Evolutionary conservation across 2,888 invertebrate genomes (phyloP).

Genomic region (Sarcophaga variegata): DNA sequence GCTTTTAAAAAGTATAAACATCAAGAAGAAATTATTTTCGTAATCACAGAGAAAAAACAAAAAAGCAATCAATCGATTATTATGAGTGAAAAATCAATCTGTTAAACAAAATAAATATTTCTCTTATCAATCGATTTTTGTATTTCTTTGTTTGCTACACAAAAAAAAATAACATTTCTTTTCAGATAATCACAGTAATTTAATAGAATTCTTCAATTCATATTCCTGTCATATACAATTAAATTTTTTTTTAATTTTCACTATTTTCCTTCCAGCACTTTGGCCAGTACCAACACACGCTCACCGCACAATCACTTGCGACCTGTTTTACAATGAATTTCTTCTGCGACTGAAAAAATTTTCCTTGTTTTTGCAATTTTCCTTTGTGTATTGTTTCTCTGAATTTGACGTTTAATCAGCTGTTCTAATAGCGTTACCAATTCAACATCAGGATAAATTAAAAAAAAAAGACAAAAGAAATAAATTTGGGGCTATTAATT

Average conservation of each 20-base stretch:
- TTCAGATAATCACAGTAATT: too few relatives aligned
- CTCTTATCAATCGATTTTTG: neutral
- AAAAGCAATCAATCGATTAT: neutral
- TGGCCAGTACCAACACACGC: neutral
- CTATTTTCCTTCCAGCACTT: neutral
- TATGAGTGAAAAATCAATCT: neutral
- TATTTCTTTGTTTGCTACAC: too few relatives aligned
- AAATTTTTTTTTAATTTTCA: neutral
- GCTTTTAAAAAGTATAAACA: neutral
- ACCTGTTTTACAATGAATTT: constrained; percentile 37
- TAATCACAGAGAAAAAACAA: neutral
- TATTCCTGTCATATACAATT: too few relatives aligned
- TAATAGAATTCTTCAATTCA: too few relatives aligned
- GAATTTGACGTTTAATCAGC: constrained; percentile 33
- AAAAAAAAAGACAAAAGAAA: too few relatives aligned
- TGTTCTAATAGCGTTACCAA: constrained; percentile 1
- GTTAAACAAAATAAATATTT: neutral
- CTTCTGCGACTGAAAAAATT: constrained; percentile 38
- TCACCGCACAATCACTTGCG: neutral
- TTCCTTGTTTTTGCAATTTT: constrained; percentile 22
- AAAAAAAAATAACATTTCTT: too few relatives aligned
- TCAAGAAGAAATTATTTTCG: neutral
- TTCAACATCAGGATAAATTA: too few relatives aligned
- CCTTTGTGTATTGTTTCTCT: neutral
- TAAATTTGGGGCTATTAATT: too few relatives aligned